These are phyloP conservation scores for Epirrhoe tristata DNA, from an alignment of 2,888 invertebrate genomes.

Conservation along the genomic window DNA sequence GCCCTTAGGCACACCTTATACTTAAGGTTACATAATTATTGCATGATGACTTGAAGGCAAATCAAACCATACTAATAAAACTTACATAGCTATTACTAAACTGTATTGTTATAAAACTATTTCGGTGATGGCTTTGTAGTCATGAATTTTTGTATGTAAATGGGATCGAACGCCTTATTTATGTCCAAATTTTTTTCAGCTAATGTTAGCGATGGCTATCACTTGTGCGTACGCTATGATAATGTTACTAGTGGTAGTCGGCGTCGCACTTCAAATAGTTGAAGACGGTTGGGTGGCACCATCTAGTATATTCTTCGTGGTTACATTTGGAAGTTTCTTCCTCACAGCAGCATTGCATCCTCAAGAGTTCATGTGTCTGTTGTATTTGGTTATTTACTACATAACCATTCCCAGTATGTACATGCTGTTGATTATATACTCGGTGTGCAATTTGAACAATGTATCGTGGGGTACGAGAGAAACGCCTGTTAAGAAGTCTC, in stretches of 20 bases:
- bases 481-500: conserved; percentile 81
- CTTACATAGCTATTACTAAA: neutral
- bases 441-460: conserved; percentile 96
- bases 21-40: neutral
- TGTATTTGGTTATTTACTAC: conserved; percentile 90
- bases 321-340: conserved; percentile 88
- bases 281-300: conserved; percentile 93
- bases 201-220: conserved; percentile 90
- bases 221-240: conserved; percentile 92
- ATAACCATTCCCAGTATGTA: conserved; percentile 98
- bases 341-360: conserved; percentile 91
- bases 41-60: neutral
- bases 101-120: neutral
- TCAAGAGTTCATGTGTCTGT: conserved; percentile 90
- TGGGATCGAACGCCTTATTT: conserved; percentile 5
- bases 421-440: conserved; percentile 95
- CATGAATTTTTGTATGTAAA: neutral
- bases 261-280: conserved; percentile 91
- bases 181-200: conserved; percentile 69
- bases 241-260: conserved; percentile 95
- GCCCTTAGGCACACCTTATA: neutral
- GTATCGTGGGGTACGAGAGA: conserved; percentile 98
- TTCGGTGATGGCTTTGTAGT: neutral
- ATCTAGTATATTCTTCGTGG: conserved; percentile 93
- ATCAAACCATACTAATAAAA: neutral